Evolutionary conservation across 2,113 vertebrate species (phyloP), one percentile per base, ranked within the genome.

Genomic region (Arothron firmamentum): DNA sequence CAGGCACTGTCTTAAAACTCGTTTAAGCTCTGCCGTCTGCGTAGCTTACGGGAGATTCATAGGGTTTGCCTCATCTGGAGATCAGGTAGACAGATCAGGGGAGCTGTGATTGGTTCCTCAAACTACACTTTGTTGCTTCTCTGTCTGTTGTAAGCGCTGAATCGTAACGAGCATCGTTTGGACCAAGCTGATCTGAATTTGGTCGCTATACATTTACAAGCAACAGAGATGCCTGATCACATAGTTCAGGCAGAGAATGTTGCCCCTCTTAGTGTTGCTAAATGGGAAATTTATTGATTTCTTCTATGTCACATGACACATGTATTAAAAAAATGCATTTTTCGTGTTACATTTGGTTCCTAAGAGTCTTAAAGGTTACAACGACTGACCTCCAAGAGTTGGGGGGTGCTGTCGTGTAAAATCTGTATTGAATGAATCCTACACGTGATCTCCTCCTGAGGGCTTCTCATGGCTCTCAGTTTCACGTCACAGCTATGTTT

Each of bases 401-500:
- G 68, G 77, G 64, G 52, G 17, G 64, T 41, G 72, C 76, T 59
- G 48, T 48, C 19, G 62, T 63, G 10, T n/a, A 38, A 47, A 64
- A 66, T 53, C 71, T 38, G 34, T 38, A 62, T 75, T 17, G 56
- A 67, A 49, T 82, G 31, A 67, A 70, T 72, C 63, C 55, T 88
- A 88, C 74, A 90, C 70, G 19, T 55, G n/a, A 85, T 38, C 21
- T 70, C 62, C 18, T 84, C 84, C 62, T 71, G n/a, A 23, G 74
- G 66, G 83, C 52, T 60, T 59, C 2, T n/a, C 18, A 14, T 25
- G 12, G 65, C 76, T 78, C 69, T 70, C 18, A 43, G 70, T 88
- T 86, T 85, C 82, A 81, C 69, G 75, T 85, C 72, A 56, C 61
- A 77, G 49, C 74, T 47, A 21, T 85, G 84, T 88, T 88, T 89